A percentile compares a stretch with the other conserved stretches of the same genome.
Evolutionary conservation across 2,797 vertebrate genomes (phyloP).

Genomic region (Glyptemys insculpta): DNA sequence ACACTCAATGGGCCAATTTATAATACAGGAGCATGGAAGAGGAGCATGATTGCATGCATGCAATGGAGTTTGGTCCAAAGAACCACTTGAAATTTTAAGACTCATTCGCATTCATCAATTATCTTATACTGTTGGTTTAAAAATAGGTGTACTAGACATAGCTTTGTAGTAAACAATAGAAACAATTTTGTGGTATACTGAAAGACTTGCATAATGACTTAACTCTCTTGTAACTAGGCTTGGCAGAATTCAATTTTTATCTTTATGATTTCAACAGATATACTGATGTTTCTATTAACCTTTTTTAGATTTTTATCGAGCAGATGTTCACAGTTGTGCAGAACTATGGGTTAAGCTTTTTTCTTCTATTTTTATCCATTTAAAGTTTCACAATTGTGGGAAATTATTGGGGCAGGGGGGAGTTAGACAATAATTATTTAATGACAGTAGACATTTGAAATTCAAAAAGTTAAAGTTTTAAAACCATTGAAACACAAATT

Average conservation of each 20-base stretch:
- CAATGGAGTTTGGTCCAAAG: background rate
- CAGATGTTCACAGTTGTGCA: background rate
- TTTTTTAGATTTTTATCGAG: background rate
- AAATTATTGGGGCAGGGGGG: too few relatives aligned
- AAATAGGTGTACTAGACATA: background rate
- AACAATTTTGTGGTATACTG: background rate
- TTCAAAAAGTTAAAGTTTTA: background rate
- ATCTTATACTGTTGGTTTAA: background rate
- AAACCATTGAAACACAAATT: background rate
- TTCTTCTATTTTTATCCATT: too few relatives aligned
- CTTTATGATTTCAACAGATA: background rate
- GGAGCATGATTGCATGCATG: background rate
- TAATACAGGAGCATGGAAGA: background rate
- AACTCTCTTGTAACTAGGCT: background rate
- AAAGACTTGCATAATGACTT: background rate
- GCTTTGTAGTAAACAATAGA: background rate
- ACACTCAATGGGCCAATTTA: background rate
- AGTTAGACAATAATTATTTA: background rate
- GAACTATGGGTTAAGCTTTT: background rate
- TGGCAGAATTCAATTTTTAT: background rate
- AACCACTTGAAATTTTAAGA: conserved; percentile 5
- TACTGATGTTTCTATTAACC: background rate
- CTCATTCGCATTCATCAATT: background rate
- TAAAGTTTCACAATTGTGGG: too few relatives aligned
- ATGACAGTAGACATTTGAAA: background rate